These are phyloP conservation scores for Lepidurus apus DNA, from an alignment of 1,140 invertebrate genomes.

Conservation along the genomic window DNA sequence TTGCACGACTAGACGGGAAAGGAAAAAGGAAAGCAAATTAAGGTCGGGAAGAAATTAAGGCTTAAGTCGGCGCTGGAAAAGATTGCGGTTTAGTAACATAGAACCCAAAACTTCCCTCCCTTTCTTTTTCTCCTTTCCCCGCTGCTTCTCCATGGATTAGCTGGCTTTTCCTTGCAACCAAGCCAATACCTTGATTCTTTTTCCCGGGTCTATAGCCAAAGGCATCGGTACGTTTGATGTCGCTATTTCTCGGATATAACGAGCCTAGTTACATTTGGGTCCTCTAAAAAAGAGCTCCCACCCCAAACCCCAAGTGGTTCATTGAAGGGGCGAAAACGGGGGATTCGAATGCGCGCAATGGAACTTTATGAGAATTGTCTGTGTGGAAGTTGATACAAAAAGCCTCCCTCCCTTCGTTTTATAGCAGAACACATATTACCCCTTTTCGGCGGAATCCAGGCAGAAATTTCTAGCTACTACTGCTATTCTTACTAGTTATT, in stretches of 20 bases:
- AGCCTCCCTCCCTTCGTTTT: background rate
- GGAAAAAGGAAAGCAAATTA: conserved; percentile 3
- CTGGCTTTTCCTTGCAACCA: background rate
- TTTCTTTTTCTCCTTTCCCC: background rate
- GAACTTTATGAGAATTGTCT: background rate
- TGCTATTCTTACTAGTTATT: background rate
- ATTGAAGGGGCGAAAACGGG: background rate
- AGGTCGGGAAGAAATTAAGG: background rate
- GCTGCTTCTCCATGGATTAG: background rate
- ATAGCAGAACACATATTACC: background rate
- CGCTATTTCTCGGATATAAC: background rate
- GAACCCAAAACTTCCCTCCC: background rate
- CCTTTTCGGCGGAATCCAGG: background rate
- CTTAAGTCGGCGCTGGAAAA: conserved; percentile 8
- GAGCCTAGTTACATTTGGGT: background rate
- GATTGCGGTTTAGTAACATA: background rate
- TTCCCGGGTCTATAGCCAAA: background rate
- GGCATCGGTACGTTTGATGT: background rate
- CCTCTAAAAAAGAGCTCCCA: background rate
- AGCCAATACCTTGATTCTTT: conserved; percentile 16
- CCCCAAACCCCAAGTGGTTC: background rate
- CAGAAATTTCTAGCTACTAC: background rate
- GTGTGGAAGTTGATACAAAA: background rate
- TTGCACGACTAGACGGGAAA: background rate
- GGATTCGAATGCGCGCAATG: background rate